phyloP scores from a whole-genome alignment of 2,113 vertebrate genomes.

The rat (Rattus norvegicus) region DNA sequence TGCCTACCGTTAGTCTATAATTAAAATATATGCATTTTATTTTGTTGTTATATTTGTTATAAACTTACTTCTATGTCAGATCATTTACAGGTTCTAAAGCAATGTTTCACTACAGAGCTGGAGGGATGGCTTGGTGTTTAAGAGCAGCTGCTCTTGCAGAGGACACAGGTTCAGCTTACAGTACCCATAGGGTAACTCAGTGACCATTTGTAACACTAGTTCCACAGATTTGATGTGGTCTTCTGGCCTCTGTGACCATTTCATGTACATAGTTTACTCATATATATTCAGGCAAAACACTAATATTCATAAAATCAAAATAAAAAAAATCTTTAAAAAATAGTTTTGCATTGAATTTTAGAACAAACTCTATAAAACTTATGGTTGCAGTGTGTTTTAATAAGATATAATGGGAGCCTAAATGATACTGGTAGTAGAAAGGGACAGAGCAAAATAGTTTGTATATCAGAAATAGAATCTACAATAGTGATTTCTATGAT shows the following conservation, averaged over 20 bases:
- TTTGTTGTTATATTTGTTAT: neutral
- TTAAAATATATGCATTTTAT: conserved; percentile 42
- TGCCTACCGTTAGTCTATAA: neutral
- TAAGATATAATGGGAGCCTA: neutral
- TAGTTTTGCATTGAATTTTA: neutral
- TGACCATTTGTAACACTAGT: neutral
- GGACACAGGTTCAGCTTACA: neutral
- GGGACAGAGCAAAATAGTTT: conserved; percentile 18
- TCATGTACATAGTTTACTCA: neutral
- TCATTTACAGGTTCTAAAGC: conserved; percentile 33
- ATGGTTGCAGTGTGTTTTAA: neutral
- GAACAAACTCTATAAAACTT: conserved; percentile 8
- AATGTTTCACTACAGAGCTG: neutral
- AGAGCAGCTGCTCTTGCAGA: neutral
- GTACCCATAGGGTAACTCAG: neutral
- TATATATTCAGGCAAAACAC: neutral
- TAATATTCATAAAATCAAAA: neutral
- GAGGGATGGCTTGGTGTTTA: neutral
- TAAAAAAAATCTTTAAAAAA: neutral
- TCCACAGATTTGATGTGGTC: neutral
- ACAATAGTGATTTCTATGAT: neutral
- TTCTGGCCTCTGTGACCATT: neutral
- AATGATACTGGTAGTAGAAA: conserved; percentile 6
- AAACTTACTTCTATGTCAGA: neutral
- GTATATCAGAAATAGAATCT: conserved; percentile 14